Evolutionary conservation across 2,888 invertebrate species (phyloP), one percentile per base, ranked within the genome.

Genomic region (Phorcus lineatus): DNA sequence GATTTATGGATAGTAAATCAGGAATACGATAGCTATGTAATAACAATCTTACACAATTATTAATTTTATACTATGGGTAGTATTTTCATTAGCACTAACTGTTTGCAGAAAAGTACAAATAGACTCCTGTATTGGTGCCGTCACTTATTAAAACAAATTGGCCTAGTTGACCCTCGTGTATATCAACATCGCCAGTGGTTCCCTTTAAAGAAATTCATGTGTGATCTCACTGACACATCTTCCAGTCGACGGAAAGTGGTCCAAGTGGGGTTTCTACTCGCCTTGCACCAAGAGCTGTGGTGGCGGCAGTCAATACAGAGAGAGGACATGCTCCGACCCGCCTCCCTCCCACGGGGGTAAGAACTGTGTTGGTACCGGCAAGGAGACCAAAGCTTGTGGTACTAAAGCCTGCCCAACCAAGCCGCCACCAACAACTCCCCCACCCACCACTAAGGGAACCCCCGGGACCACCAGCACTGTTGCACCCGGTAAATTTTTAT

Each of bases 201-300:
- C n/a, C n/a, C n/a, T n/a, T n/a, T n/a, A n/a, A n/a, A n/a, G n/a
- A 9, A 47, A 11, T 36, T 36, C 36, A 47, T 47, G 47, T 11
- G 13, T 47, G 1, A 6, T 13, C 6, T 6, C 6, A 13, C 1
- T 47, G 47, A 11, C 1, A 1, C 47, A 13, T 36, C 22, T 81
- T 62, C 47, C 82, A 90, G 90, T 89, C 77, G 85, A 88, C 67
- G 90, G 89, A 19, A 84, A 84, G 28, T 90, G 90, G 90, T 87
- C 85, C 40, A 82, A 80, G 0, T 90, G 82, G 77, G 90, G 90
- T 7, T 86, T 85, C 22, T 90, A 82, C 81, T 86, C 87, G 53
- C 89, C 88, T 16, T 90, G 90, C 78, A 84, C 86, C 11, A 88
- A 86, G 80, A 83, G 85, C 3, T 90, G 90, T 77, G 90, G 90